These are phyloP conservation scores for Muntiacus muntjak DNA, from an alignment of 2,113 vertebrate species.

Conservation along the genomic window DNA sequence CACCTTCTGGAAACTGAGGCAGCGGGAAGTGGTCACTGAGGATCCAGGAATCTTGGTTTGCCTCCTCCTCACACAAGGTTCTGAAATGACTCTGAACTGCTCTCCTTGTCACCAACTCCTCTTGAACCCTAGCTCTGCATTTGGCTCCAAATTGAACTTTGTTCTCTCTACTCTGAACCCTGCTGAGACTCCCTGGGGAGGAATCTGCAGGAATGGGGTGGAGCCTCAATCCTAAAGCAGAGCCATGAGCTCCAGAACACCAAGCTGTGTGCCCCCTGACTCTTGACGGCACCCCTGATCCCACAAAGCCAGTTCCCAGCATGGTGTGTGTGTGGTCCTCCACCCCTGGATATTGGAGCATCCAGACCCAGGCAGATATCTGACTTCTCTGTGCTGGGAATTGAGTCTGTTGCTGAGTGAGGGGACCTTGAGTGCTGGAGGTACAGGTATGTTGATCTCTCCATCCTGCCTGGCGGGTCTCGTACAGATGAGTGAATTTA, in stretches of 20 bases:
- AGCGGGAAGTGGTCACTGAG: neutral
- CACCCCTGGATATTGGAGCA: rapidly evolving
- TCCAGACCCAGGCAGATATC: neutral
- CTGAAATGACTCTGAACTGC: neutral
- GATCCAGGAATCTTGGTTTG: neutral
- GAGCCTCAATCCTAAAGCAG: neutral
- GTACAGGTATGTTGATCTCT: neutral
- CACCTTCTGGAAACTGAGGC: neutral
- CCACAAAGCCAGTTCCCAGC: rapidly evolving
- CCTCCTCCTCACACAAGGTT: rapidly evolving
- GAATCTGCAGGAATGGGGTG: no score
- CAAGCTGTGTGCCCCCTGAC: no score
- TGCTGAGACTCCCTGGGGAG: no score
- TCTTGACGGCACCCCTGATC: no score
- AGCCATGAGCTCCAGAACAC: neutral
- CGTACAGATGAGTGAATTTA: neutral
- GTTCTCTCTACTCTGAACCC: neutral
- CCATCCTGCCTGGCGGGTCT: neutral
- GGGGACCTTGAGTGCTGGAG: no score
- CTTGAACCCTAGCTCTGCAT: neutral
- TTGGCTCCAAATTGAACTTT: neutral
- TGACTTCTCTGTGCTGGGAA: neutral
- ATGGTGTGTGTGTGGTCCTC: no score
- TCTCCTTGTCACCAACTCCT: rapidly evolving
- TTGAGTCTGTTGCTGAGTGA: no score